Conservation (phyloP, 1,140 invertebrate genomes). For the Ericerus pela region DNA sequence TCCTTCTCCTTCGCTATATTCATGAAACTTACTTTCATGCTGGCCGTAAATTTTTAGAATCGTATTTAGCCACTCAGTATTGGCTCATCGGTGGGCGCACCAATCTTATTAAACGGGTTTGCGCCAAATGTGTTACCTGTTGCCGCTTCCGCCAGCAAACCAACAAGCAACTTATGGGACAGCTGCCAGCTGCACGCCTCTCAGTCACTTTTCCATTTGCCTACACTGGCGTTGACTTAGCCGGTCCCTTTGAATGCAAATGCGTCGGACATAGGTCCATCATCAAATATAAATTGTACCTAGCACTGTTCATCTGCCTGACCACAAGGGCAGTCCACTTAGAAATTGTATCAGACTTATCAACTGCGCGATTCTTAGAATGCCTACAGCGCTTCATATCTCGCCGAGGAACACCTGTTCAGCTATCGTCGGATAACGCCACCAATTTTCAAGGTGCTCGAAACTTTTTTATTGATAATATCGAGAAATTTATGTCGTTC, state of each 20-base stretch:
- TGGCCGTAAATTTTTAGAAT: constrained; percentile 21
- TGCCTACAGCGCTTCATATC: constrained; percentile 30
- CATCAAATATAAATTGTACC: constrained; percentile 28
- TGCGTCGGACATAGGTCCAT: too few species aligned
- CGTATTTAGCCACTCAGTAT: constrained; percentile 23
- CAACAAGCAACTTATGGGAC: constrained; percentile 25
- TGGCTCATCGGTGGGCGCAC: constrained; percentile 23
- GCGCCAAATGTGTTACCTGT: constrained; percentile 25
- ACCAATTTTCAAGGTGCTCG: constrained; percentile 16
- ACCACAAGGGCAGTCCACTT: constrained; percentile 31
- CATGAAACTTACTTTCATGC: constrained; percentile 26
- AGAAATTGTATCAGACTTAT: constrained; percentile 30
- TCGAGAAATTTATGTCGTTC: too few species aligned
- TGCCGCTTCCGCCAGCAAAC: constrained; percentile 14
- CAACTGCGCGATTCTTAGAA: constrained; percentile 30
- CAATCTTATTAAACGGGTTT: constrained; percentile 17
- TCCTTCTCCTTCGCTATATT: constrained; percentile 24
- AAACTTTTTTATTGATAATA: background rate
- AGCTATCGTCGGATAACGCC: constrained; percentile 29
- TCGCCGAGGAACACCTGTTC: constrained; percentile 26
- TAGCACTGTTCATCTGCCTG: constrained; percentile 34
- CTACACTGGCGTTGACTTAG: constrained; percentile 30
- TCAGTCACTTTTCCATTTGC: constrained; percentile 24
- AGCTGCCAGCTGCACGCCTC: constrained; percentile 26
- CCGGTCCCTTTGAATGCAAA: constrained; percentile 30